phyloP scores from a whole-genome alignment of 2,888 invertebrate species.

The Andrena bicolor region DNA sequence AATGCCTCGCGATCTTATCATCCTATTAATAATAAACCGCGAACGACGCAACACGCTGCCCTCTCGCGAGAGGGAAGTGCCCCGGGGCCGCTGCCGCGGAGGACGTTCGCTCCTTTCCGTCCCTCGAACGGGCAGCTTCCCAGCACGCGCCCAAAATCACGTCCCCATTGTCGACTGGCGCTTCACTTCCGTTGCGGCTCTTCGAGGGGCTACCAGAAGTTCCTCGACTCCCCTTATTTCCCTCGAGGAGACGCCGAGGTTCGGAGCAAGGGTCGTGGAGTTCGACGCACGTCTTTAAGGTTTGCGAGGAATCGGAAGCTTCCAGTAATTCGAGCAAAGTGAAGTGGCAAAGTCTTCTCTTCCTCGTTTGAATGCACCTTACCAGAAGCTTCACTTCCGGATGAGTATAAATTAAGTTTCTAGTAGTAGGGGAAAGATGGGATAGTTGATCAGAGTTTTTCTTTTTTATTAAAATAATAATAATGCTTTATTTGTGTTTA shows the following conservation, averaged over 20 bases:
- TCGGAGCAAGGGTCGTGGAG: not conserved
- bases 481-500: too few relatives aligned
- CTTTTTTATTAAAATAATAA: too few relatives aligned
- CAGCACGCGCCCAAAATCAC: slow-evolving; percentile 44
- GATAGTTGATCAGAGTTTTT: too few relatives aligned
- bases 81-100: slow-evolving; percentile 6
- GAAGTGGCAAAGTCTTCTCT: too few relatives aligned
- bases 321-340: too few relatives aligned
- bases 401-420: too few relatives aligned
- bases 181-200: not conserved
- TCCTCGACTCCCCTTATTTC: too few relatives aligned
- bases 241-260: not conserved
- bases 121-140: not conserved
- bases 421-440: too few relatives aligned
- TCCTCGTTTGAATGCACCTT: too few relatives aligned
- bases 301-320: too few relatives aligned
- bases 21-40: slow-evolving; percentile 77
- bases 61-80: slow-evolving; percentile 50
- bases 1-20: slow-evolving; percentile 77
- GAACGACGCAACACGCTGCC: slow-evolving; percentile 61
- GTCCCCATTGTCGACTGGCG: not conserved
- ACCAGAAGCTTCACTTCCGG: too few relatives aligned
- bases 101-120: slow-evolving; percentile 15
- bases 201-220: too few relatives aligned
- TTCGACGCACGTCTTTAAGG: not conserved